A percentile compares a stretch with the other conserved stretches of the same genome.
phyloP scores from a whole-genome alignment of 2,888 invertebrate species.

The Cryptophagus acutangulus region DNA sequence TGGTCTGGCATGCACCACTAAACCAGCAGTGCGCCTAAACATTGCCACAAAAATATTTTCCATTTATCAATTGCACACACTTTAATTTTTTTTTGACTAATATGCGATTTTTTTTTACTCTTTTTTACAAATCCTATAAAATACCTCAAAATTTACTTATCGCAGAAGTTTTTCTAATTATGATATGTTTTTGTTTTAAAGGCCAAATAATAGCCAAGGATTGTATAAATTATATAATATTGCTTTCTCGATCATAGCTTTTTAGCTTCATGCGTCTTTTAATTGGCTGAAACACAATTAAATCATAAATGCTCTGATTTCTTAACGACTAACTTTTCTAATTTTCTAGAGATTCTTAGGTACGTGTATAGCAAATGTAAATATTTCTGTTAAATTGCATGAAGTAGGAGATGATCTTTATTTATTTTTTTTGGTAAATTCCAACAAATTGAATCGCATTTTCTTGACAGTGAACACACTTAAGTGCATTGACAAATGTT shows the following conservation, averaged over 20 bases:
- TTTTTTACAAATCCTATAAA: conserved; percentile 2
- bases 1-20: conserved; percentile 40
- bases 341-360: conserved; percentile 34
- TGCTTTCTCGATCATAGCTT: no score
- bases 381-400: conserved; percentile 26
- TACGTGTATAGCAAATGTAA: conserved; percentile 43
- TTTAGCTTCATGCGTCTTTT: no score
- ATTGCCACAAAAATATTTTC: conserved; percentile 42
- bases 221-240: no score
- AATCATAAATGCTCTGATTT: no score
- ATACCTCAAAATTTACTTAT: neutral
- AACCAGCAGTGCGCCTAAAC: conserved; percentile 36
- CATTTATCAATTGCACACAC: conserved; percentile 38
- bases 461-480: conserved; percentile 27
- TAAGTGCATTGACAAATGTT: conserved; percentile 40
- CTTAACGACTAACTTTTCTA: conserved; percentile 5
- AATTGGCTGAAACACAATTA: no score
- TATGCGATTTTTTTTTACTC: conserved; percentile 9
- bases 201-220: no score
- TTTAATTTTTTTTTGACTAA: conserved; percentile 13
- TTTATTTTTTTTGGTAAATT: conserved; percentile 1
- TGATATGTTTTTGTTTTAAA: no score
- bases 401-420: conserved; percentile 22
- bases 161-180: neutral
- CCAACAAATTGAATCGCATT: conserved; percentile 11